Percentiles rank a stretch among this genome's conserved stretches.
These are phyloP conservation scores for Athrips mouffetella DNA, from an alignment of 2,888 invertebrate genomes.

Conservation along the genomic window DNA sequence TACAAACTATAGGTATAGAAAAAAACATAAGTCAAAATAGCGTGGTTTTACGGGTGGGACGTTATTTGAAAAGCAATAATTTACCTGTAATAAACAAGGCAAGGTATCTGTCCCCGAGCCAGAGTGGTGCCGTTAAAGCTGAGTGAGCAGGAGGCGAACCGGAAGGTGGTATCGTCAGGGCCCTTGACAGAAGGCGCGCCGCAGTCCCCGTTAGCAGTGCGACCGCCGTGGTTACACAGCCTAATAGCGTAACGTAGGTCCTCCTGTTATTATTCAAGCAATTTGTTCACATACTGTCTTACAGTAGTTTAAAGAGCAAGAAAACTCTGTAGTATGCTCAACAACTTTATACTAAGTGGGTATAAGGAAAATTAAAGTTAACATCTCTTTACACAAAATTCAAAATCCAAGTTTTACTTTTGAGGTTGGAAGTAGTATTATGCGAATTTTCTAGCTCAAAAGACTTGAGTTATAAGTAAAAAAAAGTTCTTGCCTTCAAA, in stretches of 20 bases:
- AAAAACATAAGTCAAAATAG: too few species aligned
- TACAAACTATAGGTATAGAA: too few species aligned
- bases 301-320: too few species aligned
- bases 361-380: too few species aligned
- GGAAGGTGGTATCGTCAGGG: constrained; percentile 94
- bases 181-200: constrained; percentile 93
- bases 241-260: constrained; percentile 93
- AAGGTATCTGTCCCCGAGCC: constrained; percentile 95
- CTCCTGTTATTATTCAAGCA: constrained; percentile 74
- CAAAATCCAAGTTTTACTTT: too few species aligned
- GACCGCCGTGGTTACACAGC: constrained; percentile 91
- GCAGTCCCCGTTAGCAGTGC: constrained; percentile 96
- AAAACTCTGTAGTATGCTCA: too few species aligned
- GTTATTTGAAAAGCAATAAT: not conserved
- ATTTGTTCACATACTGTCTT: not conserved
- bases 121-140: constrained; percentile 98
- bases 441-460: too few species aligned
- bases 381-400: too few species aligned
- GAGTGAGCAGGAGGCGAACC: constrained; percentile 93
- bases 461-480: too few species aligned
- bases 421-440: too few species aligned
- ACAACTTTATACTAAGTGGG: too few species aligned
- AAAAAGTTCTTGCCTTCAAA: constrained; percentile 81
- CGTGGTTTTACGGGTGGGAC: too few species aligned
- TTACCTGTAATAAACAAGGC: constrained; percentile 92